Evolutionary conservation across 2,113 vertebrate species (phyloP), one percentile per base, ranked within the genome.

Genomic region (Lagopus muta): DNA sequence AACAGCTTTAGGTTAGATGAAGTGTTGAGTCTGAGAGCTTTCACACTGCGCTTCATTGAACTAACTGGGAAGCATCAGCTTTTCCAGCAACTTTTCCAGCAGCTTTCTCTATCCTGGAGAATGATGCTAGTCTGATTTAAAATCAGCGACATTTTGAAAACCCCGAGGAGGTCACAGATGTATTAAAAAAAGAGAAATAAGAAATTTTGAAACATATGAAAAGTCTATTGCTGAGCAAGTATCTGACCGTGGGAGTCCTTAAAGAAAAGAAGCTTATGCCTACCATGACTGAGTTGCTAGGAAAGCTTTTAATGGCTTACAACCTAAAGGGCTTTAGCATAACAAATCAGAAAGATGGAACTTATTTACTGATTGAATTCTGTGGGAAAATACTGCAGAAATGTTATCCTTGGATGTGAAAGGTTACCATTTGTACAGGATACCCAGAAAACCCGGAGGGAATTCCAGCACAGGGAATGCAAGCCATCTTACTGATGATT

Each of bases 361-460:
- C 89, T 90, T 95, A 96, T 94, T 94, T 96, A 94, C 91, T 94
- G 67, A 77, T 93, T 87, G 25, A 89, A 92, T 93, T 93, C 86
- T 92, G 94, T 96, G 96, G 95, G 96, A 96, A 96, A 96, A 95
- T 92, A 64, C 71, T 94, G 89, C 60, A 89, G 75, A 96, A 96
- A 96, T 96, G 91, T 96, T 96, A 92, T 95, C 89, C 91, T 95
- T 96, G 96, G 94, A 96, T 89, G 64, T 80, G 84, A 90, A 94
- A 94, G 92, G 91, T 93, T 92, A 96, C 52, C 5, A 0, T 87
- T 94, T 76, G 50, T 80, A 91, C 87, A 87, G 71, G 93, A 50
- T 93, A 94, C 71, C 83, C 91, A 93, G 78, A 95, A 94, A 89
- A 65, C 67, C 78, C 91, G 0, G 40, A 80, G 67, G 75, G 75